Conservation (phyloP, 2,113 vertebrate species). For the Nothoprocta perdicaria region DNA sequence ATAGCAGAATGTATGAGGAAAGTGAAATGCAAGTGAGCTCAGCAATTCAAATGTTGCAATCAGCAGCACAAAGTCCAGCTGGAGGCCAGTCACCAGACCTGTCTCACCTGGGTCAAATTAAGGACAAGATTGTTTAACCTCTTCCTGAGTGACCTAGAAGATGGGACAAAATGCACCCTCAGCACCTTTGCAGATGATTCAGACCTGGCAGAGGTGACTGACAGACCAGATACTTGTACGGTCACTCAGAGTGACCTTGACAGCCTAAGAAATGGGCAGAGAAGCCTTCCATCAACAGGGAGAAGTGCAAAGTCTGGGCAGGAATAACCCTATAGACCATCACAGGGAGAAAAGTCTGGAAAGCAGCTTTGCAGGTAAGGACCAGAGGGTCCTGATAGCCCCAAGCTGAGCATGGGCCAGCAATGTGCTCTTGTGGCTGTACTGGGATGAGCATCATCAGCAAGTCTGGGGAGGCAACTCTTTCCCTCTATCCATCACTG, state of each 20-base stretch:
- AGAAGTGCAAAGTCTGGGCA: not conserved
- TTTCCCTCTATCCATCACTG: not conserved
- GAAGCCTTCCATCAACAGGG: not conserved
- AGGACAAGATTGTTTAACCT: not conserved
- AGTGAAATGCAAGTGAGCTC: not conserved
- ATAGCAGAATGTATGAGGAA: not conserved
- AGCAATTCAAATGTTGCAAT: not conserved
- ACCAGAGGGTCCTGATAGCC: fast-evolving
- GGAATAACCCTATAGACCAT: not conserved
- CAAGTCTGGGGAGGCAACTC: not conserved
- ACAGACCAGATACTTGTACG: not conserved
- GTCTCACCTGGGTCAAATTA: not conserved
- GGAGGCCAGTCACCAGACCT: not conserved
- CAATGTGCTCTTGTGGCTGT: not conserved
- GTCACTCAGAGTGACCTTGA: not conserved
- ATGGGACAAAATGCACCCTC: not conserved
- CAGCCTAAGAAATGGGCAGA: not conserved
- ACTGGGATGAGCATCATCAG: not conserved
- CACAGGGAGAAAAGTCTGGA: not conserved
- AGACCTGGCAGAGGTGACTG: not conserved
- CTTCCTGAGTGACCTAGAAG: not conserved
- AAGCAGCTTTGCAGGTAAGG: not conserved
- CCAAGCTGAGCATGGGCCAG: not conserved
- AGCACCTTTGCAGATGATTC: not conserved
- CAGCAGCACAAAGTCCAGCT: not conserved